phyloP scores from a whole-genome alignment of 2,888 invertebrate species.

The Orchestes rusci region DNA sequence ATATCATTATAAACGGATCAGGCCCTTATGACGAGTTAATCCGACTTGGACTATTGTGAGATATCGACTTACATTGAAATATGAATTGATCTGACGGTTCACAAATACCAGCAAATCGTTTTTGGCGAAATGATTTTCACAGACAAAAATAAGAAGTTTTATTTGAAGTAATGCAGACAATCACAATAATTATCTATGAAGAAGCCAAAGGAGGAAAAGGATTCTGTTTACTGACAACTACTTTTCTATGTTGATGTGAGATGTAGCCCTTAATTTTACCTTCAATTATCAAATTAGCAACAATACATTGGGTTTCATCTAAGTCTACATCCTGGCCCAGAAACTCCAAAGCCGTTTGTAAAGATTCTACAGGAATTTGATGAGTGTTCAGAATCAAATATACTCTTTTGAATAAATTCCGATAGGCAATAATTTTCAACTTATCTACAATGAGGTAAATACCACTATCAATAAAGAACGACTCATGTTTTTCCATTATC shows the following conservation, averaged over 20 bases:
- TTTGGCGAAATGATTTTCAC: too few species aligned
- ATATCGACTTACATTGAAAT: too few species aligned
- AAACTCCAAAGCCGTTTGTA: conserved; percentile 74
- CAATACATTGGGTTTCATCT: conserved; percentile 93
- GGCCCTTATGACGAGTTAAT: too few species aligned
- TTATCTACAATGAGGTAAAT: conserved; percentile 97
- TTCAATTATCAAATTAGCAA: conserved; percentile 93
- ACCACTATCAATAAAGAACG: conserved; percentile 93
- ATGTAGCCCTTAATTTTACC: conserved; percentile 98
- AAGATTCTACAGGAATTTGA: conserved; percentile 80
- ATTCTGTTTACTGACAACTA: conserved; percentile 95
- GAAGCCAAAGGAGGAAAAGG: conserved; percentile 77
- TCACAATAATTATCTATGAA: too few species aligned
- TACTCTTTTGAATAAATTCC: conserved; percentile 93
- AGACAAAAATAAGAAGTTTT: too few species aligned
- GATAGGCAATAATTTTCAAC: conserved; percentile 87
- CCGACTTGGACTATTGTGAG: too few species aligned
- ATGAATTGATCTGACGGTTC: too few species aligned
- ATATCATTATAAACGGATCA: too few species aligned
- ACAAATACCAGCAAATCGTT: too few species aligned
- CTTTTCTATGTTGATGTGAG: conserved; percentile 92
- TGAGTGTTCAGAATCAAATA: conserved; percentile 70
- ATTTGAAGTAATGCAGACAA: too few species aligned
- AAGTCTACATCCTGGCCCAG: conserved; percentile 82
- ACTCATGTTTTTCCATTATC: conserved; percentile 78